Evolutionary conservation across 2,888 invertebrate species (phyloP).

Genomic region (Pollenia amentaria): DNA sequence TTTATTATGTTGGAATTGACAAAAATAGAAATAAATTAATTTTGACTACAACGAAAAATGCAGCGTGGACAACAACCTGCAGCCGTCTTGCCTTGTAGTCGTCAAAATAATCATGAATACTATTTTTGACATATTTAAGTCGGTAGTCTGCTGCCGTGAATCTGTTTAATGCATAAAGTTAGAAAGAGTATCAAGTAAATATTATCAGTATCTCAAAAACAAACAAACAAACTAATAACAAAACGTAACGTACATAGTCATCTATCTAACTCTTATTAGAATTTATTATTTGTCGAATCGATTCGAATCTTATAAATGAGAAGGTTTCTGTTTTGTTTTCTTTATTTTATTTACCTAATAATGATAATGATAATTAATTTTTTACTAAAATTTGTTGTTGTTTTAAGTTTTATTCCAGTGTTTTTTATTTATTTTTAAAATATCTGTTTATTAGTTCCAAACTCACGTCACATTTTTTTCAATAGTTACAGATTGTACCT

Average conservation of each 20-base stretch:
- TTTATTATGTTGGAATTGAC: too few relatives aligned
- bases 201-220: slow-evolving; percentile 24
- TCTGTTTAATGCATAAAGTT: too few relatives aligned
- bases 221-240: slow-evolving; percentile 14
- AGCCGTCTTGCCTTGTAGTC: too few relatives aligned
- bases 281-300: slow-evolving; percentile 5
- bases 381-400: slow-evolving; percentile 16
- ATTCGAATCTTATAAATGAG: neutral
- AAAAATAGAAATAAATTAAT: too few relatives aligned
- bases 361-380: neutral
- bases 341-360: neutral
- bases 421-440: slow-evolving; percentile 16
- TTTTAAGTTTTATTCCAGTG: slow-evolving; percentile 14
- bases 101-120: too few relatives aligned
- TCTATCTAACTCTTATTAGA: neutral
- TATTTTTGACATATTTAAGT: too few relatives aligned
- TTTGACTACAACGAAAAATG: too few relatives aligned
- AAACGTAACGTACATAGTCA: neutral
- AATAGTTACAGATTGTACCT: slow-evolving; percentile 46
- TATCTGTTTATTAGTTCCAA: slow-evolving; percentile 9
- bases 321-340: neutral
- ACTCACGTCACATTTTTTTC: slow-evolving; percentile 68
- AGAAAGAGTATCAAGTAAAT: neutral
- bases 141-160: too few relatives aligned
- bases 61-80: too few relatives aligned